Conservation (phyloP, 37 sponge, comb jelly and placozoan species). For the Diacarnus erythraeanus region DNA sequence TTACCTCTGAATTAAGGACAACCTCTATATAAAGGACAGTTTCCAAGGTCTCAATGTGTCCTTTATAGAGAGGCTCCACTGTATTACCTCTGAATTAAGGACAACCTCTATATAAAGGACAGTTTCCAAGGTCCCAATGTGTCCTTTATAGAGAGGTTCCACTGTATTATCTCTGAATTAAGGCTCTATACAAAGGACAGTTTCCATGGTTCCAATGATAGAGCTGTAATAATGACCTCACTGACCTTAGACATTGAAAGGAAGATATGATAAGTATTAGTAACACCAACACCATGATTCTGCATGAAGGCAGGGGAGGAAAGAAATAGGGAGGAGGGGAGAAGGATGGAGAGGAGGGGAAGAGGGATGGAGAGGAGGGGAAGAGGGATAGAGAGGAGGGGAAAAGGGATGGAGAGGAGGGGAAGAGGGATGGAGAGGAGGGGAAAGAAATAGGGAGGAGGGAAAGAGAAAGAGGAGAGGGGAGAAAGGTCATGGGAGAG, state of each 20-base stretch:
- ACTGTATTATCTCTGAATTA: no score
- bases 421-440: background rate
- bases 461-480: background rate
- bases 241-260: constrained; percentile 61
- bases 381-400: background rate
- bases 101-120: no score
- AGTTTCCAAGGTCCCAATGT: no score
- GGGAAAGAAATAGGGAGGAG: background rate
- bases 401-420: background rate
- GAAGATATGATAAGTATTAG: constrained; percentile 55
- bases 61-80: no score
- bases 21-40: no score
- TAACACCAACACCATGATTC: constrained; percentile 54
- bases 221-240: background rate
- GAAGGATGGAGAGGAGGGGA: background rate
- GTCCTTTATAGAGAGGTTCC: no score
- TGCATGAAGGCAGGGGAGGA: background rate
- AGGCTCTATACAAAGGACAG: no score
- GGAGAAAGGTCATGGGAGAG: background rate
- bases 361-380: background rate
- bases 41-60: no score
- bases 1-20: no score
- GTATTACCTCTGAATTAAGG: no score
- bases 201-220: no score
- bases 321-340: background rate